Conservation (phyloP, 92 coral and sea anemone species). For the Bergia puertoricense region DNA sequence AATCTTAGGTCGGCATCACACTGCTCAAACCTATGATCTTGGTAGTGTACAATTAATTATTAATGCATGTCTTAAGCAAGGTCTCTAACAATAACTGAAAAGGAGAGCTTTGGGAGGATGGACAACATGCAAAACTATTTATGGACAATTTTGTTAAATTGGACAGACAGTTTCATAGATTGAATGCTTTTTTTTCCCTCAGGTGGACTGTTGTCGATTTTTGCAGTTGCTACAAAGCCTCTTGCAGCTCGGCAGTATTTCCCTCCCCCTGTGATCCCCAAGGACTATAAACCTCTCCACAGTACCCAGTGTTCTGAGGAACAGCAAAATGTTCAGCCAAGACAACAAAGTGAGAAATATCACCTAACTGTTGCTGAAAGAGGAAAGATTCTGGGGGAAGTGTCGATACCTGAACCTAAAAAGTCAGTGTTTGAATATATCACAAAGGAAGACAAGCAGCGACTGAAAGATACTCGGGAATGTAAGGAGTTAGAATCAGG, state of each 20-base stretch:
- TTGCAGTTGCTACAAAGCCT: slow-evolving; percentile 66
- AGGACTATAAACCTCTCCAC: slow-evolving; percentile 71
- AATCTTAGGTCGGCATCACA: too few relatives aligned
- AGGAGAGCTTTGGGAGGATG: too few relatives aligned
- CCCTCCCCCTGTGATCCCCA: slow-evolving; percentile 88
- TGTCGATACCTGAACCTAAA: slow-evolving; percentile 66
- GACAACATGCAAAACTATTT: not conserved
- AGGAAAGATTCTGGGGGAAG: slow-evolving; percentile 78
- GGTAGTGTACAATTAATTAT: too few relatives aligned
- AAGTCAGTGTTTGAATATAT: slow-evolving; percentile 91
- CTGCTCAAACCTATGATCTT: too few relatives aligned
- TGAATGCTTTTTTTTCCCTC: not conserved
- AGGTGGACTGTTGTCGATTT: slow-evolving; percentile 91
- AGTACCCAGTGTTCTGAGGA: slow-evolving; percentile 40
- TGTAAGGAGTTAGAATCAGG: slow-evolving; percentile 11
- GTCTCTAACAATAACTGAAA: too few relatives aligned
- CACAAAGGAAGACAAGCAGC: slow-evolving; percentile 71
- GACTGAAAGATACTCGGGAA: slow-evolving; percentile 57
- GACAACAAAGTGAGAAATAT: slow-evolving; percentile 1
- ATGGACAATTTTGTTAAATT: not conserved
- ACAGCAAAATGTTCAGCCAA: slow-evolving; percentile 11
- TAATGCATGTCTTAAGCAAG: too few relatives aligned
- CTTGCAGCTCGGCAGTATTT: slow-evolving; percentile 71
- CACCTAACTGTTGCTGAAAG: slow-evolving; percentile 79
- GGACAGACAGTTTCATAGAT: not conserved